These are phyloP conservation scores for Chloroclysta siterata DNA, from an alignment of 2,888 invertebrate species.

Conservation along the genomic window DNA sequence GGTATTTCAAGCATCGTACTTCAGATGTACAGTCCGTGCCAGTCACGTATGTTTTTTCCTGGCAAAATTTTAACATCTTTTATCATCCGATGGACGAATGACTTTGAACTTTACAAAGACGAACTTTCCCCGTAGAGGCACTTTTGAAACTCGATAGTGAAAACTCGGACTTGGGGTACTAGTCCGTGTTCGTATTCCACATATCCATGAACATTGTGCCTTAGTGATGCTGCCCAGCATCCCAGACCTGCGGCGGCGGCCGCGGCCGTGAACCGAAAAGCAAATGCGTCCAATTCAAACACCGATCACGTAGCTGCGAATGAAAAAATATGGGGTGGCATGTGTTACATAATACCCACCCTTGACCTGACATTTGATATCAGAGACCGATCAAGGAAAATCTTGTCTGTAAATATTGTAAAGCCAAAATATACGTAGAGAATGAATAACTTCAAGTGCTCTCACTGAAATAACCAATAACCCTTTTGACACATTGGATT, in stretches of 20 bases:
- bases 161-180: no score
- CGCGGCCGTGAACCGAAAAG: not conserved
- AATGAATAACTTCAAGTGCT: not conserved
- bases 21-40: no score
- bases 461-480: not conserved
- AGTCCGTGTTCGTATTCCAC: not conserved
- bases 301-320: slow-evolving; percentile 27
- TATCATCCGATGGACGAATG: no score
- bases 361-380: slow-evolving; percentile 17
- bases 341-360: slow-evolving; percentile 18
- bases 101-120: no score
- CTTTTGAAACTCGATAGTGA: no score
- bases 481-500: no score
- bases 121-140: no score
- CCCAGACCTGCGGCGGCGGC: not conserved
- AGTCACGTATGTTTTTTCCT: no score
- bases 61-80: no score
- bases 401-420: not conserved
- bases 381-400: slow-evolving; percentile 1
- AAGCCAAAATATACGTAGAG: not conserved
- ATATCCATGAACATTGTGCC: not conserved
- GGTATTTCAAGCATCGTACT: no score
- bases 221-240: slow-evolving; percentile 9
- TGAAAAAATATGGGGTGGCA: slow-evolving; percentile 30
- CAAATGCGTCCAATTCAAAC: slow-evolving; percentile 23